These are phyloP conservation scores for Eupithecia tripunctaria DNA, from an alignment of 2,888 invertebrate species.

Conservation along the genomic window DNA sequence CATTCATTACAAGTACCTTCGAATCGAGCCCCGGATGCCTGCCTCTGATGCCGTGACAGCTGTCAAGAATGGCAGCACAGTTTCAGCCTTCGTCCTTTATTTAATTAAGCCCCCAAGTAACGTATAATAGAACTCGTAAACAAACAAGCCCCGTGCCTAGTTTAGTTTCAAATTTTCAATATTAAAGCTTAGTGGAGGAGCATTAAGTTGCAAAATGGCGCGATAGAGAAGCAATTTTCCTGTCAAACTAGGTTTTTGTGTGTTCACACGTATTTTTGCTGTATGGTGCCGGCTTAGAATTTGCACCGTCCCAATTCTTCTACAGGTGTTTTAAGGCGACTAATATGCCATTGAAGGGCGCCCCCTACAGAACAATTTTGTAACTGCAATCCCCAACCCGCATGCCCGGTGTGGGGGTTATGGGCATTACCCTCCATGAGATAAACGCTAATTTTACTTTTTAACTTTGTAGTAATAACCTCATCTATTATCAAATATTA, in stretches of 20 bases:
- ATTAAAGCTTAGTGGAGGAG: conserved; percentile 1
- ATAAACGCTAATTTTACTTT: too few species aligned
- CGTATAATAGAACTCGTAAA: conserved; percentile 59
- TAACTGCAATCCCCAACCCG: too few species aligned
- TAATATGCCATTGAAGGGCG: too few species aligned
- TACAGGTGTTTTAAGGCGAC: too few species aligned
- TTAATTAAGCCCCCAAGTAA: conserved; percentile 62
- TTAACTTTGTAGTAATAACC: too few species aligned
- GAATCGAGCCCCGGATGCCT: conserved; percentile 23
- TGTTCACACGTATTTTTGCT: too few species aligned
- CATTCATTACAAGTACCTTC: conserved; percentile 10
- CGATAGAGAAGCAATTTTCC: not conserved
- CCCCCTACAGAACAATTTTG: too few species aligned
- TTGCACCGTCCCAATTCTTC: too few species aligned
- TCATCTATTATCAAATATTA: not conserved
- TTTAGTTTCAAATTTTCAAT: conserved; percentile 32
- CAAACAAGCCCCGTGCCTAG: conserved; percentile 50
- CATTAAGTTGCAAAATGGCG: not conserved
- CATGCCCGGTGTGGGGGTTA: too few species aligned
- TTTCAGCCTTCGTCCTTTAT: conserved; percentile 55
- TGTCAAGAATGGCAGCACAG: conserved; percentile 57
- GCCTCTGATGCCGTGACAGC: conserved; percentile 51
- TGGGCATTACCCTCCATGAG: too few species aligned
- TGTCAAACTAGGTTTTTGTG: not conserved
- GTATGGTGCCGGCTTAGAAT: too few species aligned